Conservation (phyloP, 2,797 vertebrate species). For the Coendou prehensilis region DNA sequence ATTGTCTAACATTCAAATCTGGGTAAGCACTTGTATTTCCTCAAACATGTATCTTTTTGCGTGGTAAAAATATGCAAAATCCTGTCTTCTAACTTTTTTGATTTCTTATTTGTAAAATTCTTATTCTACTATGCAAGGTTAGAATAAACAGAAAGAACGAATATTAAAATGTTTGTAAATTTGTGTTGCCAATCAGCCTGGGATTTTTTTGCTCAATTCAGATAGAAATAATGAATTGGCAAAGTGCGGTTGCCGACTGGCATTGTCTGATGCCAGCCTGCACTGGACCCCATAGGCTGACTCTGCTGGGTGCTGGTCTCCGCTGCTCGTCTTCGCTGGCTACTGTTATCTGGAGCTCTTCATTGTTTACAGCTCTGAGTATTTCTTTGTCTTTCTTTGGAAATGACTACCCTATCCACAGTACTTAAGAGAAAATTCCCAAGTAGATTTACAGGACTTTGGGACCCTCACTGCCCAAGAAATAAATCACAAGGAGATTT, state of each 20-base stretch:
- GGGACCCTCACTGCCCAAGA: background rate
- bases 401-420: background rate
- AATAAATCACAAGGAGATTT: background rate
- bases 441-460: background rate
- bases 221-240: background rate
- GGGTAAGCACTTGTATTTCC: background rate
- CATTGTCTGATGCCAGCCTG: background rate
- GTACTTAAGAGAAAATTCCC: background rate
- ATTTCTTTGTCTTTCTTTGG: background rate
- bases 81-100: background rate
- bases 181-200: background rate
- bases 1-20: background rate
- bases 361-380: background rate
- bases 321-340: background rate
- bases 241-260: background rate
- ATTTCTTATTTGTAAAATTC: constrained; percentile 16
- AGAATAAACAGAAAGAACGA: background rate
- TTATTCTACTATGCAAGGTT: background rate
- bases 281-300: background rate
- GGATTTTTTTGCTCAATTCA: background rate
- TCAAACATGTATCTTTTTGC: background rate
- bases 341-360: background rate
- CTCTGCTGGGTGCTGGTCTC: background rate
- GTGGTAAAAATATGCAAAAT: background rate
- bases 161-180: background rate